phyloP scores from a whole-genome alignment of 2,888 invertebrate species.

The Eupelmus urozonus region DNA sequence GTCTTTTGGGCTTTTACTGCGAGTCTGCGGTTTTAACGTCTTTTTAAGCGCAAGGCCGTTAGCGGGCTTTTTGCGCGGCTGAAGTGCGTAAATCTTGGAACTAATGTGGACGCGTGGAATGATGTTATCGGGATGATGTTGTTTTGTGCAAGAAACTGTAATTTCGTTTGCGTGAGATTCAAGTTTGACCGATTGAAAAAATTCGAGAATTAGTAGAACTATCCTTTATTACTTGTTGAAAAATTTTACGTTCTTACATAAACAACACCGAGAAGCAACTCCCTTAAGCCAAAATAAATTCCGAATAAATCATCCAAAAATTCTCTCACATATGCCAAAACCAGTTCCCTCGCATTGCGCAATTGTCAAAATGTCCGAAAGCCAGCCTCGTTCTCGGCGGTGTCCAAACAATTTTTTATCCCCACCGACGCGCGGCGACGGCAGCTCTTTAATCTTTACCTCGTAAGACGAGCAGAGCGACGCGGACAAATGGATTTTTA shows the following conservation, averaged over 20 bases:
- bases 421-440: constrained; percentile 5
- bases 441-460: constrained; percentile 51
- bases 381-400: background rate
- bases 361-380: constrained; percentile 20
- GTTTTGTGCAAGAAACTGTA: too few species aligned
- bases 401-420: constrained; percentile 6
- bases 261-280: too few species aligned
- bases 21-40: constrained; percentile 11
- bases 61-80: background rate
- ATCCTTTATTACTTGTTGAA: too few species aligned
- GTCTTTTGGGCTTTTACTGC: constrained; percentile 33
- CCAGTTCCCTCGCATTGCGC: background rate
- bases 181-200: too few species aligned
- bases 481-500: constrained; percentile 65
- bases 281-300: too few species aligned
- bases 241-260: too few species aligned
- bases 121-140: too few species aligned
- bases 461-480: constrained; percentile 54
- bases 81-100: background rate
- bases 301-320: too few species aligned
- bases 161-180: too few species aligned
- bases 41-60: constrained; percentile 27
- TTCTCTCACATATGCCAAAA: too few species aligned
- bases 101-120: background rate
- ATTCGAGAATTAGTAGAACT: too few species aligned